A percentile compares a stretch with the other conserved stretches of the same genome.
These are phyloP conservation scores for Butastur rufipennis DNA, from an alignment of 2,113 vertebrate genomes.

Conservation along the genomic window DNA sequence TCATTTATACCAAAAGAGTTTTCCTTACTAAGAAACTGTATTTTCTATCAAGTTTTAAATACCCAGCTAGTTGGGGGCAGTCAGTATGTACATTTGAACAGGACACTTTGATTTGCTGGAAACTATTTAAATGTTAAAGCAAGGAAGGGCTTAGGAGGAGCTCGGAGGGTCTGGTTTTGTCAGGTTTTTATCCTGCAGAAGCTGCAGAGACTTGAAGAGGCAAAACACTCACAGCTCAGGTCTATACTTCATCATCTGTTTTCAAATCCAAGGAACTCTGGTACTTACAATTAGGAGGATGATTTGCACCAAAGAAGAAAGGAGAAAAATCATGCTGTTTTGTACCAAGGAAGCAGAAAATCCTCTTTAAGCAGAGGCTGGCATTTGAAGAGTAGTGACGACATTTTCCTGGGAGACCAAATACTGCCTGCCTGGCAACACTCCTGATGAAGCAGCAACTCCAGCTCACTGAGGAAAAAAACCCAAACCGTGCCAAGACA, in stretches of 20 bases:
- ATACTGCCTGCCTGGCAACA: accelerated
- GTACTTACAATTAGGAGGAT: not conserved
- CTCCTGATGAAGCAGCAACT: not conserved
- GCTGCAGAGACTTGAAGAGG: not conserved
- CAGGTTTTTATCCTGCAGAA: not conserved
- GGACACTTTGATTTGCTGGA: not conserved
- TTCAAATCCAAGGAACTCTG: not conserved
- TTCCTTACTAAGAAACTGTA: not conserved
- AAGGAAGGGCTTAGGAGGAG: not conserved
- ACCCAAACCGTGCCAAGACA: accelerated
- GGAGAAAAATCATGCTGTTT: not conserved
- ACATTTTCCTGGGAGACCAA: not conserved
- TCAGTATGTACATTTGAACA: not conserved
- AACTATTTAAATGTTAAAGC: not conserved
- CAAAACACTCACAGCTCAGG: not conserved
- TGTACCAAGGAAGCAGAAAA: not conserved
- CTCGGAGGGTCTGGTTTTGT: not conserved
- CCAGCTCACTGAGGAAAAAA: not conserved
- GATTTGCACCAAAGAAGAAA: not conserved
- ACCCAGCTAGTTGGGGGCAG: accelerated
- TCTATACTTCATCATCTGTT: not conserved
- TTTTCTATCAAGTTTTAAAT: not conserved
- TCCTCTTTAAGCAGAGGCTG: not conserved
- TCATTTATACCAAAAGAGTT: not conserved
- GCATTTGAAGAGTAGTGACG: not conserved